These are phyloP conservation scores for Symphodus melops DNA, from an alignment of 2,113 vertebrate genomes.

Conservation along the genomic window DNA sequence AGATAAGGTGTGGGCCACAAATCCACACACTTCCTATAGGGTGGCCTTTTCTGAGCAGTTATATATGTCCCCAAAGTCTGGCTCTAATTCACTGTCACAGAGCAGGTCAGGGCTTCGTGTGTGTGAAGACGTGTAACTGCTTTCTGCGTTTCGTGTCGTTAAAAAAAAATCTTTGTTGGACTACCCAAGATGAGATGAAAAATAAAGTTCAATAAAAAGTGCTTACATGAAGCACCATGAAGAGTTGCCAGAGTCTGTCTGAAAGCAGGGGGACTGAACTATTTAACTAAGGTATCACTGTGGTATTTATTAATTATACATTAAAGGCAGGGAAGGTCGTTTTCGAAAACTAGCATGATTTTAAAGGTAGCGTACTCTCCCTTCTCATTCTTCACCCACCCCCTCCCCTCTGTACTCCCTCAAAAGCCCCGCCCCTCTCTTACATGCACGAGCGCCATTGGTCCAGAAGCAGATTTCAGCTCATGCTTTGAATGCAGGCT, in stretches of 20 bases:
- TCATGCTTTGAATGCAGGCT: no score
- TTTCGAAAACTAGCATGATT: no score
- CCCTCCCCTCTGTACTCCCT: no score
- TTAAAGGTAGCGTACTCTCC: no score
- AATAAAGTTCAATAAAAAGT: neutral
- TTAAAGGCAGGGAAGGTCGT: no score
- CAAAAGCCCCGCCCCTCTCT: no score
- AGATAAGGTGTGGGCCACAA: neutral
- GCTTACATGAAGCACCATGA: neutral
- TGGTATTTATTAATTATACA: no score
- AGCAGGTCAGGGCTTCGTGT: neutral
- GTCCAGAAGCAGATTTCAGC: no score
- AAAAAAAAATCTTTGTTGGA: neutral
- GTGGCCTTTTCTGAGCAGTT: constrained; percentile 11
- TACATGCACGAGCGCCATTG: no score
- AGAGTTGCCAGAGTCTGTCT: neutral
- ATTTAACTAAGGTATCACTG: neutral
- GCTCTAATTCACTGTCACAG: neutral
- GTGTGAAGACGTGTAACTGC: neutral
- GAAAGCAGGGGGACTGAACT: neutral
- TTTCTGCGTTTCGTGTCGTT: neutral
- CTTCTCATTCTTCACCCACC: no score
- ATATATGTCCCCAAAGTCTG: neutral
- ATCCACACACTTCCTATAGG: neutral
- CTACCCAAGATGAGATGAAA: neutral